Percentiles rank a stretch among this genome's conserved stretches.
These are phyloP conservation scores for Brenthis daphne DNA, from an alignment of 2,888 invertebrate species.

Conservation along the genomic window DNA sequence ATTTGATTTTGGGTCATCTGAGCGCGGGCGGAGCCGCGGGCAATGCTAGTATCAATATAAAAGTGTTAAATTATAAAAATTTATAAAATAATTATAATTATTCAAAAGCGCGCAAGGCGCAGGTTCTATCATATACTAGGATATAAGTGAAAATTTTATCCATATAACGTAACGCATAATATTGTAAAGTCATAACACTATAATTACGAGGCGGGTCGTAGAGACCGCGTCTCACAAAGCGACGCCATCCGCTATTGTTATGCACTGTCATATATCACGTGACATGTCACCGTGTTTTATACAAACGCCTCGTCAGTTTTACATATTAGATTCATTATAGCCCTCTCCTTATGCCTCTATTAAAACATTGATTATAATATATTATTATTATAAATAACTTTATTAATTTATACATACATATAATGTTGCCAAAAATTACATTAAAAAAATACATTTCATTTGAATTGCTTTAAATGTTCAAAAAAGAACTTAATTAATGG, in stretches of 20 bases:
- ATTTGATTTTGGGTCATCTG: too few relatives aligned
- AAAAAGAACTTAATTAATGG: too few relatives aligned
- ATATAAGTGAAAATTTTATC: background rate
- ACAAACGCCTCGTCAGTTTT: slow-evolving; percentile 56
- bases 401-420: background rate
- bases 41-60: too few relatives aligned
- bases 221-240: slow-evolving; percentile 58
- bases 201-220: slow-evolving; percentile 64
- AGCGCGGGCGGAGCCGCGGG: too few relatives aligned
- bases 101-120: background rate
- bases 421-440: too few relatives aligned
- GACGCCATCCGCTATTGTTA: slow-evolving; percentile 71
- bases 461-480: too few relatives aligned
- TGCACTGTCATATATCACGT: slow-evolving; percentile 47
- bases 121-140: background rate
- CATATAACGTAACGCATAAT: slow-evolving; percentile 49
- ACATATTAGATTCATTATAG: slow-evolving; percentile 37
- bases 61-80: background rate
- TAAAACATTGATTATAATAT: background rate
- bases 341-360: slow-evolving; percentile 23
- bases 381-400: background rate
- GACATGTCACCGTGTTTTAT: slow-evolving; percentile 60
- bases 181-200: slow-evolving; percentile 77
- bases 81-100: background rate
- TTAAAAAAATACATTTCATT: too few relatives aligned